Evolutionary conservation across 1,140 invertebrate species (phyloP).

Genomic region (Cydia pomonella): DNA sequence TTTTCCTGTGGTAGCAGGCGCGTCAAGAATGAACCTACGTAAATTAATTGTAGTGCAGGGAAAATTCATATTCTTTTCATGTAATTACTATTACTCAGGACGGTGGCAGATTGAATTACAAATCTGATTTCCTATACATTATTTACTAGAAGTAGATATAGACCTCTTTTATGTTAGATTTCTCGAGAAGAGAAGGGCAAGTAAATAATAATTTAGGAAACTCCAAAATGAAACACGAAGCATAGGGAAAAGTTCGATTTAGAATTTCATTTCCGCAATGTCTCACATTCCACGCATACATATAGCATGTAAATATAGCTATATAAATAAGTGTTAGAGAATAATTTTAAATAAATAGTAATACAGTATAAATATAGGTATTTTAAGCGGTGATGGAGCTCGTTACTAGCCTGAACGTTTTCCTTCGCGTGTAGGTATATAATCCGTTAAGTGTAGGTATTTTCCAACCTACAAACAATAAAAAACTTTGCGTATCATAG

Average conservation of each 20-base stretch:
- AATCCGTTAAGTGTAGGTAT: not conserved
- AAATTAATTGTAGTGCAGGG: too few relatives aligned
- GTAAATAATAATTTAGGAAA: too few relatives aligned
- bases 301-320: not conserved
- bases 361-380: not conserved
- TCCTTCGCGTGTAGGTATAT: not conserved
- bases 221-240: too few relatives aligned
- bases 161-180: too few relatives aligned
- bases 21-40: too few relatives aligned
- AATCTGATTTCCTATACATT: too few relatives aligned
- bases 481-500: not conserved
- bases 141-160: too few relatives aligned
- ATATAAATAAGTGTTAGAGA: not conserved
- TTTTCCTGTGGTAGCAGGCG: too few relatives aligned
- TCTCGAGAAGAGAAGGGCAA: too few relatives aligned
- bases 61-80: too few relatives aligned
- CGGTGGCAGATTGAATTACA: too few relatives aligned
- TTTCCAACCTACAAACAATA: not conserved
- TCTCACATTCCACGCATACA: not conserved
- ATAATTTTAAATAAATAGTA: not conserved
- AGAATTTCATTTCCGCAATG: constrained; percentile 2
- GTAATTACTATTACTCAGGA: too few relatives aligned
- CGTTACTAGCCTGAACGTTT: not conserved
- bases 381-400: not conserved
- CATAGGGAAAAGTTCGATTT: not conserved